Base-by-base conservation (phyloP, 2,888 invertebrate genomes). In the Sarcophaga rosellei region DNA sequence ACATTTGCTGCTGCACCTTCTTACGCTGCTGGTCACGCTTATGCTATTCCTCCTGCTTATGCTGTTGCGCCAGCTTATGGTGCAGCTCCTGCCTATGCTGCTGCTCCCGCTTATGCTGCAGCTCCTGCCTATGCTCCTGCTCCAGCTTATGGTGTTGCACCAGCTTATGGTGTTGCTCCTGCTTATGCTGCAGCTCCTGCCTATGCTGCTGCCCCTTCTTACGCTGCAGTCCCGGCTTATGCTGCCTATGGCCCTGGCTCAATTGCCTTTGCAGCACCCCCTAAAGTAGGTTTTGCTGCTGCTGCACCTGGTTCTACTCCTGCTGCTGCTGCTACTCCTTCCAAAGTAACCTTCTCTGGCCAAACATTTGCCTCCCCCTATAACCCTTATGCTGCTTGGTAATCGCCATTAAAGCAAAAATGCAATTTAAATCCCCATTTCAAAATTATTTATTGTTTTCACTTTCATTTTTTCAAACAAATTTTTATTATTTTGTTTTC, bases 181-280 rank as follows among this genome's bases (percentile, higher is more conserved):
- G 20, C 66, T n/a, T 47, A 25, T 53, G 62, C 57, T 23, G 0
- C 15, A 10, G 79, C 88, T 44, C 86, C 89, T 0, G 88, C 88
- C 6, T 88, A 89, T 11, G 77, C 65, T 59, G 70, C 80, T 25
- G 73, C 68, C 1, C 62, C 77, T 57, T 11, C 79, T 63, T 68
- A 53, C 35, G 57, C 61, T 21, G 5, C 17, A 59, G n/a, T 62
- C 11, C 45, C 57, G 44, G 15, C 79, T 63, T 68, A 53, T 47
- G 57, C 61, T 21, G 6, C 17, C 11, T 35, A 35, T 35, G 35
- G 35, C 35, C 35, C 35, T 35, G 79, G 88, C 47, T 84, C 88
- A 2, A 87, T 88, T 8, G 88, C 89, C 11, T 84, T 89, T 73
- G 88, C 89, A 4, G 88, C 87, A 5, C 73, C 73, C 35, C 1